Evolutionary conservation across 2,797 vertebrate genomes (phyloP), one percentile per base, ranked within the genome.

Genomic region (Chromis chromis): DNA sequence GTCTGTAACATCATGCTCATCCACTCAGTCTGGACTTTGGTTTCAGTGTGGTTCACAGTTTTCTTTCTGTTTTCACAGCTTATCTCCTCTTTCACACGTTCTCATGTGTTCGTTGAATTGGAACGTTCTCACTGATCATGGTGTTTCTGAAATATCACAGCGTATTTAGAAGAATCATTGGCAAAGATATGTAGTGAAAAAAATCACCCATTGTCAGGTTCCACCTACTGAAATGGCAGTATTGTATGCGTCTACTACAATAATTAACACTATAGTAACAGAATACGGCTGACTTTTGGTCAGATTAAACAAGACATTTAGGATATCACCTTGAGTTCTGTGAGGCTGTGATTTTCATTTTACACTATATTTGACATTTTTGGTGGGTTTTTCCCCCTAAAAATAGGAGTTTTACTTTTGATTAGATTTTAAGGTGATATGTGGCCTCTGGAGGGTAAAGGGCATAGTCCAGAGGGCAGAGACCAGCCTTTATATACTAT

Each of bases 1-100:
- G 97, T 97, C 28, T 55, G 85, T 82, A 39, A 49, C 55, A 0
- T 22, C 0, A 50, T 49, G 33, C 10, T 36, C 10, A 12, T 42
- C 8, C 2, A 25, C 31, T 40, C 17, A 36, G 69, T 19, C 9
- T 50, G 40, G 19, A 36, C 22, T 61, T 16, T 9, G 33, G 19
- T 22, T 22, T 67, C 65, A 17, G 28, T 27, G 22, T n/a, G 33
- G 31, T 42, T 78, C 39, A 63, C 10, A 58, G 22, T 28, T 71
- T 46, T 56, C 33, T 66, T 22, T 22, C 24, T 54, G 11, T 56
- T 65, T 62, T 75, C 11, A 44, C 40, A 56, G 19, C 25, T 25
- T 40, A 17, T 22, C 17, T 28, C 31, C n/a, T 53, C 24, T 7
- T 53, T 55, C 27, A 27, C n/a, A 11, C 24, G 19, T 44, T 25